Conservation (phyloP, 23 tunicate genomes). For the Ciona savignyi region DNA sequence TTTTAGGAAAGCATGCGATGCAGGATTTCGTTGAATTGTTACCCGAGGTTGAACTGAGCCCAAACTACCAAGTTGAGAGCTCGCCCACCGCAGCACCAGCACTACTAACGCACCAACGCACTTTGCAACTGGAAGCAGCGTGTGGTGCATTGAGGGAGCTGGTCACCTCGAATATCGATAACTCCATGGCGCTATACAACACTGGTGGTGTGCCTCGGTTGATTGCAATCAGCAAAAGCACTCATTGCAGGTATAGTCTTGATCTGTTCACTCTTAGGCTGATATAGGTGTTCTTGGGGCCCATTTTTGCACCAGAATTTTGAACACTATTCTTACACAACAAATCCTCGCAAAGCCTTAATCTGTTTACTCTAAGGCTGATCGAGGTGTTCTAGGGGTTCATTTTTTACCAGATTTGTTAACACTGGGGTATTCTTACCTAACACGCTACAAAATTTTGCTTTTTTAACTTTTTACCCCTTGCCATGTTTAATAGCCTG, state of each 20-base stretch:
- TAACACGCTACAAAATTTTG: too few relatives aligned
- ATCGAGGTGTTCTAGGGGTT: too few relatives aligned
- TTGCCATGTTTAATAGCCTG: too few relatives aligned
- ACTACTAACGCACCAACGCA: constrained; percentile 6
- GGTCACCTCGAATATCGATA: constrained; percentile 21
- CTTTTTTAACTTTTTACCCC: too few relatives aligned
- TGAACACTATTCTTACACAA: too few relatives aligned
- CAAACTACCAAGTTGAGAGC: neutral
- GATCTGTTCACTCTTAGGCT: too few relatives aligned
- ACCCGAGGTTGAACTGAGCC: constrained; percentile 12
- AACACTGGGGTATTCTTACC: too few relatives aligned
- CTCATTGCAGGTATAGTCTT: constrained; percentile 40
- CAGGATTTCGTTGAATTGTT: constrained; percentile 51
- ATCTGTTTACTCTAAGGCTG: too few relatives aligned
- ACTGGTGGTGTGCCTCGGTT: constrained; percentile 38
- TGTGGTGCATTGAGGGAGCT: constrained; percentile 58
- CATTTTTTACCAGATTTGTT: too few relatives aligned
- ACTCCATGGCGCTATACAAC: constrained; percentile 25
- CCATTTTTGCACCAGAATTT: too few relatives aligned
- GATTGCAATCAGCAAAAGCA: constrained; percentile 38
- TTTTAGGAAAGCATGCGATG: constrained; percentile 50
- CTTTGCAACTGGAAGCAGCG: constrained; percentile 33
- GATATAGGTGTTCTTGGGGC: too few relatives aligned
- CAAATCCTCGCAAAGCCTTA: too few relatives aligned
- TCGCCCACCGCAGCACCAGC: neutral